Evolutionary conservation across 2,888 invertebrate species (phyloP).

Genomic region (Drosophila neotestacea): DNA sequence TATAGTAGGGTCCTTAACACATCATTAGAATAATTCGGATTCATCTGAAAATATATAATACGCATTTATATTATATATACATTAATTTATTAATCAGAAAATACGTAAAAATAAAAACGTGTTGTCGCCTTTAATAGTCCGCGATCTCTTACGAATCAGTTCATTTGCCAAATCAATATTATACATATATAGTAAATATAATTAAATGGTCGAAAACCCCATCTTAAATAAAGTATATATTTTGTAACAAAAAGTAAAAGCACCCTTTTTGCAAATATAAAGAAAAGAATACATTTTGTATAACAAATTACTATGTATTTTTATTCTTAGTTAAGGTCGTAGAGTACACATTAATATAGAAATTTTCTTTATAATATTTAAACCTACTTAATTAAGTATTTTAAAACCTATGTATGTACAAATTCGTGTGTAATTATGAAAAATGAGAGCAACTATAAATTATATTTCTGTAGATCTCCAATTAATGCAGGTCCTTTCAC

Average conservation of each 20-base stretch:
- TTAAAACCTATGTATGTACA: slow-evolving; percentile 61
- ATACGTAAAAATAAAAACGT: not conserved
- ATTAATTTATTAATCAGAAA: not conserved
- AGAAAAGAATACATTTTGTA: slow-evolving; percentile 7
- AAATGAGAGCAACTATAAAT: slow-evolving; percentile 50
- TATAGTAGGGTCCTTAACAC: slow-evolving; percentile 64
- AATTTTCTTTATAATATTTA: slow-evolving; percentile 53
- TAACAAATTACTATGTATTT: slow-evolving; percentile 32
- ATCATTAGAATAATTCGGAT: slow-evolving; percentile 83
- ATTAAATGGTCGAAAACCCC: not conserved
- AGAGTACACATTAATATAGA: slow-evolving; percentile 31
- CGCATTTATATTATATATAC: slow-evolving; percentile 6
- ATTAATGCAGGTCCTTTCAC: slow-evolving; percentile 58
- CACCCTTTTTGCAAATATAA: no score
- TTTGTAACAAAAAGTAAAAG: not conserved
- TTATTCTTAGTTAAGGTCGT: slow-evolving; percentile 27
- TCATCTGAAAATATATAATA: slow-evolving; percentile 79
- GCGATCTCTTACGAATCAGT: no score
- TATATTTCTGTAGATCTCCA: slow-evolving; percentile 59
- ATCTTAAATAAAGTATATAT: not conserved
- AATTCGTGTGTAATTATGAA: slow-evolving; percentile 59
- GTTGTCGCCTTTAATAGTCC: not conserved
- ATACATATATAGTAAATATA: no score
- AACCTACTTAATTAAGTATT: slow-evolving; percentile 59
- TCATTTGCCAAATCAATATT: no score